Evolutionary conservation across 2,888 invertebrate genomes (phyloP), one percentile per base, ranked within the genome.

Genomic region (Dascillus cervinus): DNA sequence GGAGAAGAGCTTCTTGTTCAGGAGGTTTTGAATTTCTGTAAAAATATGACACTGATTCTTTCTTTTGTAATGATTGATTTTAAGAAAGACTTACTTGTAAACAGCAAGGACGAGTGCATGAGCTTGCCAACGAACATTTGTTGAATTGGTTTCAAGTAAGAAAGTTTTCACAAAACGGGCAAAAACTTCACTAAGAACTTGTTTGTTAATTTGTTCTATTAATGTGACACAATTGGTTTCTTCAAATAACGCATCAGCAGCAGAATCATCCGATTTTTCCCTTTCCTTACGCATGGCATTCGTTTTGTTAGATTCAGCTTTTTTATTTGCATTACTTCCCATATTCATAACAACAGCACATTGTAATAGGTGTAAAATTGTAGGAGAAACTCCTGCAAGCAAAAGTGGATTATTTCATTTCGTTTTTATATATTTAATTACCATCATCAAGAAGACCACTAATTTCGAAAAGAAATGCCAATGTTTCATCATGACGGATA

Each of bases 101-200:
- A 92, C 79, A 1, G 89, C 83, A 13, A 85, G 71, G 15, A 90
- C 70, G 2, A 92, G 67, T 0, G 86, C 83, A 61, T 97, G 96
- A 0, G 92, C 91, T 64, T 95, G 94, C 95, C 95, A 95, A 36
- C 97, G 80, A 6, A 94, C 83, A 11, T 85, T 80, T 0, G 91
- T 89, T 4, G 87, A 83, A 59, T 95, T 95, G 0, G 92, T 94
- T 63, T 95, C 94, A 38, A 96, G 67, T 23, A 95, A 73, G 69
- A 95, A 96, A 1, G 88, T 86, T 47, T 87, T 81, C 10, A 96
- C 77, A 52, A 95, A 95, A 59, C 77, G 69, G 15, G 73, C 73
- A 32, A 87, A 62, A 29, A 81, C 71, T 2, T 76, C 74, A 45
- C 68, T 68, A 0, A 76, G 67, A 2, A 82, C 75, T 57, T 75